Conservation (phyloP, 2,888 invertebrate species). For the Hypercompe scribonia region DNA sequence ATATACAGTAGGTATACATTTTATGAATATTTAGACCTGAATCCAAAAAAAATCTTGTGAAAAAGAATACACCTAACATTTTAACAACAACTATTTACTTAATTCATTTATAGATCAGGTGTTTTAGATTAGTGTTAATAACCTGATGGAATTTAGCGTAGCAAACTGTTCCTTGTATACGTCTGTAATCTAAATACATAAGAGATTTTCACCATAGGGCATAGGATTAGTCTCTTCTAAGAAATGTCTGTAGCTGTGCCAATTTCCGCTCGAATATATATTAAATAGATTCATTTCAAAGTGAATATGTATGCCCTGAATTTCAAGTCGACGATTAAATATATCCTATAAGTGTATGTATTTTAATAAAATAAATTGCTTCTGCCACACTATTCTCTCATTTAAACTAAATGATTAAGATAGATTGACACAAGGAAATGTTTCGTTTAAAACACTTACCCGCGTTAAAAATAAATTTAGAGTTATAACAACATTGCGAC, state of each 20-base stretch:
- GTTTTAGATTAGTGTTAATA: too few species aligned
- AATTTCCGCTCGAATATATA: neutral
- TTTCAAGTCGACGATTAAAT: neutral
- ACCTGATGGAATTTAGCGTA: too few species aligned
- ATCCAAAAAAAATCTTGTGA: too few species aligned
- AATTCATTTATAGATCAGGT: too few species aligned
- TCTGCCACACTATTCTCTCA: neutral
- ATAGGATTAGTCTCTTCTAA: neutral
- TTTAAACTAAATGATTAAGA: neutral
- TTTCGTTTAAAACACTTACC: neutral
- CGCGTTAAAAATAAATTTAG: slow-evolving; percentile 13
- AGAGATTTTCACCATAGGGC: neutral
- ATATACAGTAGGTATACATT: too few species aligned
- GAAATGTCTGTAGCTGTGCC: slow-evolving; percentile 1
- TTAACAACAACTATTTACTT: too few species aligned
- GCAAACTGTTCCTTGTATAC: neutral
- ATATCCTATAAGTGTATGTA: neutral
- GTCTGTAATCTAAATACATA: neutral
- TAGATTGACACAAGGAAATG: neutral
- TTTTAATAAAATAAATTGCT: neutral
- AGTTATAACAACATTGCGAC: slow-evolving; percentile 7
- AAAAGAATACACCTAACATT: too few species aligned
- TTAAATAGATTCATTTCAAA: neutral
- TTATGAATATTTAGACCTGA: too few species aligned
- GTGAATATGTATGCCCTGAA: neutral